A percentile compares a stretch with the other conserved stretches of the same genome.
These are phyloP conservation scores for Drosophila multiciliata DNA, from an alignment of 2,888 invertebrate species.

Conservation along the genomic window DNA sequence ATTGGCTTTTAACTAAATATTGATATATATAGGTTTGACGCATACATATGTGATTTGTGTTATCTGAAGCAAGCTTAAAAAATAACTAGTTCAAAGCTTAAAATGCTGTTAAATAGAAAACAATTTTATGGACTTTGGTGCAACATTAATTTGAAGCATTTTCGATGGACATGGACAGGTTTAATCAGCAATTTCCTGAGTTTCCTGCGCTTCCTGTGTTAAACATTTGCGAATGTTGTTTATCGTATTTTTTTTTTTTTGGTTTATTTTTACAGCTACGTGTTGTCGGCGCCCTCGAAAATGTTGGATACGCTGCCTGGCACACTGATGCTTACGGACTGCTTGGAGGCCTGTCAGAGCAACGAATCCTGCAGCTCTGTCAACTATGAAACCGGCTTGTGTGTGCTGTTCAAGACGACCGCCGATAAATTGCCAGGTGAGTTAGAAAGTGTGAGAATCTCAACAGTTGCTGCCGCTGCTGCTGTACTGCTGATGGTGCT, in stretches of 20 bases:
- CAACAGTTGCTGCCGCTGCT: constrained; percentile 27
- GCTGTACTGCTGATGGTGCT: constrained; percentile 23
- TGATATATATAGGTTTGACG: not conserved
- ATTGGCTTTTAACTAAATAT: not conserved
- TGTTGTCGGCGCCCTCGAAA: constrained; percentile 95
- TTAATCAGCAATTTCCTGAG: not conserved
- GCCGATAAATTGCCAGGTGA: constrained; percentile 96
- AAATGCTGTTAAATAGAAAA: not conserved
- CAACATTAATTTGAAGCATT: not conserved
- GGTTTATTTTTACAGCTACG: constrained; percentile 87
- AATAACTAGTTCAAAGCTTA: not conserved
- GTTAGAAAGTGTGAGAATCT: constrained; percentile 79
- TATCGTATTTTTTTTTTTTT: constrained; percentile 15
- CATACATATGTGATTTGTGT: not conserved
- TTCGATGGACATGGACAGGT: not conserved
- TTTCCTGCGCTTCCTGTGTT: not conserved
- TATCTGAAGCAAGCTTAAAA: not conserved
- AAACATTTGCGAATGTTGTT: constrained; percentile 4
- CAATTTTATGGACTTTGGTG: not conserved
- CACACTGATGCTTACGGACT: constrained; percentile 96
- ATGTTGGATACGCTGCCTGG: constrained; percentile 95
- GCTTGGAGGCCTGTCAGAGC: constrained; percentile 95
- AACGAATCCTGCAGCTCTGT: constrained; percentile 96
- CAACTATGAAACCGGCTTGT: constrained; percentile 97
- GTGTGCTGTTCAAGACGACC: constrained; percentile 95